Evolutionary conservation across 2,113 vertebrate species (phyloP).

Genomic region (Strigops habroptila): DNA sequence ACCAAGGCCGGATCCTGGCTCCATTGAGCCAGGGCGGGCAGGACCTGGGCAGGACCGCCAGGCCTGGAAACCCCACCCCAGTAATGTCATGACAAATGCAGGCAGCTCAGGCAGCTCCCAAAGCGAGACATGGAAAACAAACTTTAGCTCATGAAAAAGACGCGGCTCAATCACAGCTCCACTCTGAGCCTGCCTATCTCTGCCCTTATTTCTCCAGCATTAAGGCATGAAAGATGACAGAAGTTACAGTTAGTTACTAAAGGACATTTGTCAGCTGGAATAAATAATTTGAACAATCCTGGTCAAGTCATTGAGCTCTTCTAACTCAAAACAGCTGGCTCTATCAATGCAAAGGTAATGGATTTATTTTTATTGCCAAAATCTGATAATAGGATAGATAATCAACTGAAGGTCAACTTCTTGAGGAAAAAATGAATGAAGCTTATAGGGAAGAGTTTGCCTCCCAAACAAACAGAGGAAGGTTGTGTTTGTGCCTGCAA

Average conservation of each 20-base stretch:
- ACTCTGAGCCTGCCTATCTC: background rate
- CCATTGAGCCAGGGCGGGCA: background rate
- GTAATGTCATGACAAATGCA: conserved; percentile 55
- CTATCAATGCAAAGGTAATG: background rate
- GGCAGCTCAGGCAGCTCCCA: conserved; percentile 9
- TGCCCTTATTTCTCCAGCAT: background rate
- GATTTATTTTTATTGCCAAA: background rate
- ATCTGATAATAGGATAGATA: background rate
- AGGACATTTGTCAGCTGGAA: background rate
- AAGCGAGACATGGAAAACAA: conserved; percentile 23
- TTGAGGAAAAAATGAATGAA: background rate
- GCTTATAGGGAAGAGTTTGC: background rate
- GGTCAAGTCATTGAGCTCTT: background rate
- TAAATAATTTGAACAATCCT: background rate
- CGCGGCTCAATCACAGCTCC: background rate
- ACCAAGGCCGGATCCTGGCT: conserved; percentile 11
- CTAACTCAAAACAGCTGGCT: background rate
- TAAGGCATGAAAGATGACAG: background rate
- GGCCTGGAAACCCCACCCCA: conserved; percentile 50
- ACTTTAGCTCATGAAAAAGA: background rate
- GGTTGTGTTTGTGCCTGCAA: background rate
- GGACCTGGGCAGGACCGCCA: background rate
- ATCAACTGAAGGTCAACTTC: background rate
- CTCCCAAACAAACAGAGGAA: background rate
- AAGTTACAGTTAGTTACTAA: background rate